phyloP scores from a whole-genome alignment of 2,888 invertebrate species.

The Argyresthia goedartella region DNA sequence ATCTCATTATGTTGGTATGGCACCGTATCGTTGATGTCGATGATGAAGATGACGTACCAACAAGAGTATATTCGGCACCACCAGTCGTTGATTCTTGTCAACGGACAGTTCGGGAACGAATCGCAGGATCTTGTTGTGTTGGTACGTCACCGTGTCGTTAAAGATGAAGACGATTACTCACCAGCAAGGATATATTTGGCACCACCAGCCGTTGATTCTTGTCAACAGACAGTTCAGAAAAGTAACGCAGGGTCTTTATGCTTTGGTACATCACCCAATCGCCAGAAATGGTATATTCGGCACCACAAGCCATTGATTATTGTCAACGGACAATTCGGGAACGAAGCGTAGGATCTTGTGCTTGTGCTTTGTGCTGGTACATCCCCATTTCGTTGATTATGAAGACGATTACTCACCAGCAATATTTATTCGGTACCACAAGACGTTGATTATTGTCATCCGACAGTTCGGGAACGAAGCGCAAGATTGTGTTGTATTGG shows the following conservation, averaged over 20 bases:
- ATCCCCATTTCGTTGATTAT: conserved; percentile 82
- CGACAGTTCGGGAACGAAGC: no score
- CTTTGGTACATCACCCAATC: conserved; percentile 91
- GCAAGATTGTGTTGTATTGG: no score
- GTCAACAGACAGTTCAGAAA: conserved; percentile 86
- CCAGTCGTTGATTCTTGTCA: no score
- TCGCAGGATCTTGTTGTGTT: no score
- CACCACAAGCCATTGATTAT: conserved; percentile 81
- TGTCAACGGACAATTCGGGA: conserved; percentile 86
- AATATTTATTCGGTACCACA: no score
- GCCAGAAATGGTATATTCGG: conserved; percentile 90
- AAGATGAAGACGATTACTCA: conserved; percentile 55
- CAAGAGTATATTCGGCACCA: no score
- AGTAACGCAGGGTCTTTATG: conserved; percentile 88
- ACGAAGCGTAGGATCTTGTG: conserved; percentile 89
- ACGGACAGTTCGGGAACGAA: no score
- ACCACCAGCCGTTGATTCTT: conserved; percentile 83
- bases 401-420: no score
- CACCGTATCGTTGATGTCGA: conserved; percentile 89
- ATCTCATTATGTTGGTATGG: conserved; percentile 92
- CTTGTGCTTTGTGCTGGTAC: conserved; percentile 90
- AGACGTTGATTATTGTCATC: no score
- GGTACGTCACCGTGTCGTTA: no score
- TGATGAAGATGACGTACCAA: no score
- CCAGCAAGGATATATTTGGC: conserved; percentile 90